These are phyloP conservation scores for Pediacus dermestoides DNA, from an alignment of 2,888 invertebrate genomes.

Conservation along the genomic window DNA sequence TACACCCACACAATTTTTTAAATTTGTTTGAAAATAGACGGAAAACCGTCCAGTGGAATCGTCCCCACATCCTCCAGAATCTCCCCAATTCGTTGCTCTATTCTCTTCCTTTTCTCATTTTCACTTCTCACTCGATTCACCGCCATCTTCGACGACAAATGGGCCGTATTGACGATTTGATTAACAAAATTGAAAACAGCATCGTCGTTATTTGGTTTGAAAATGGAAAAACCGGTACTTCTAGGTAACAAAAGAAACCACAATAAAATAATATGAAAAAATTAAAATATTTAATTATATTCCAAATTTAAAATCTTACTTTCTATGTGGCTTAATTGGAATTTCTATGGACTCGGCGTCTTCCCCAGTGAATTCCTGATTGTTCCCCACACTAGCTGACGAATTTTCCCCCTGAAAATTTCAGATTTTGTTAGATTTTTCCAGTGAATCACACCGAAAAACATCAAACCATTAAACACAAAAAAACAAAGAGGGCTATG, in stretches of 20 bases:
- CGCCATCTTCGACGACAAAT: slow-evolving; percentile 29
- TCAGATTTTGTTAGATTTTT: no score
- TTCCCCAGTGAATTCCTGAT: slow-evolving; percentile 4
- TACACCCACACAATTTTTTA: no score
- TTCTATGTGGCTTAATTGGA: slow-evolving; percentile 7
- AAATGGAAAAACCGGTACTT: slow-evolving; percentile 20
- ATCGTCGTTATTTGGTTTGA: slow-evolving; percentile 30
- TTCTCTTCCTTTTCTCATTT: slow-evolving; percentile 24
- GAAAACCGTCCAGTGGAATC: no score
- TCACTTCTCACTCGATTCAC: slow-evolving; percentile 27
- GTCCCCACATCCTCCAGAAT: slow-evolving; percentile 21
- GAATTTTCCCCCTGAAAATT: slow-evolving; percentile 2
- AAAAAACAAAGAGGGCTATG: no score
- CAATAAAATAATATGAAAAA: not conserved
- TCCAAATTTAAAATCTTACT: not conserved
- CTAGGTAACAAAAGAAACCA: not conserved
- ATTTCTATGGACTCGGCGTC: slow-evolving; percentile 17
- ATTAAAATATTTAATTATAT: not conserved
- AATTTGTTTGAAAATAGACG: no score
- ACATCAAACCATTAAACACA: no score
- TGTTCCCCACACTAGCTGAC: not conserved
- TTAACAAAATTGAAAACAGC: slow-evolving; percentile 31
- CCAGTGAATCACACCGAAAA: no score
- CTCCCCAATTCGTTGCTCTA: slow-evolving; percentile 27
- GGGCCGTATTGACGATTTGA: slow-evolving; percentile 32